phyloP scores from a whole-genome alignment of 2,888 invertebrate genomes.

The Macrosoma leucophasiata region DNA sequence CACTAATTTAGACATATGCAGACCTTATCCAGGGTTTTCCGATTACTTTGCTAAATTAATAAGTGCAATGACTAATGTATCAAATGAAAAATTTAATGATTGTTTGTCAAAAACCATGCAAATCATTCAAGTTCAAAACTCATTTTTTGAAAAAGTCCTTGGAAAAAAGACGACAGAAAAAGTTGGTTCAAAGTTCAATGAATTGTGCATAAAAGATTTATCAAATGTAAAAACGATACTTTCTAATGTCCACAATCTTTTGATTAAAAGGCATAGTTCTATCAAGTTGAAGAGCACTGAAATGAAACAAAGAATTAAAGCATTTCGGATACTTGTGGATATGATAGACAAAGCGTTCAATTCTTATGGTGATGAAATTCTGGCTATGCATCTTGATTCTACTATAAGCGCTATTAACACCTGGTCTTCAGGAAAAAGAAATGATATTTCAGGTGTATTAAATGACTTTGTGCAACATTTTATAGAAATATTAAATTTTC shows the following conservation, averaged over 20 bases:
- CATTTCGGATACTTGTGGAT: conserved; percentile 35
- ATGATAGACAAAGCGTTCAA: conserved; percentile 38
- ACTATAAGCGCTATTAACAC: conserved; percentile 23
- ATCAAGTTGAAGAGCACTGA: conserved; percentile 15
- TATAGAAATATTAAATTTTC: conserved; percentile 24
- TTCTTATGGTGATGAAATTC: conserved; percentile 24
- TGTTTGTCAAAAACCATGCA: conserved; percentile 19
- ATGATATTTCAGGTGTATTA: conserved; percentile 24
- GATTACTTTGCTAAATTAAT: conserved; percentile 35
- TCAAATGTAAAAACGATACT: conserved; percentile 26
- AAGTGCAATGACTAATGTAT: conserved; percentile 30
- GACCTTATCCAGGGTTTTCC: conserved; percentile 34
- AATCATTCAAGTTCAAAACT: conserved; percentile 16
- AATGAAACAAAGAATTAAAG: conserved; percentile 28
- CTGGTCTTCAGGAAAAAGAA: conserved; percentile 22
- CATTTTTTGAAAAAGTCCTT: conserved; percentile 29
- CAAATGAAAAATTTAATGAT: conserved; percentile 26
- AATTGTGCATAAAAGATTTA: conserved; percentile 12
- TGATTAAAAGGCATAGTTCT: conserved; percentile 32
- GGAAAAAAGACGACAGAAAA: conserved; percentile 24
- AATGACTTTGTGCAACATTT: conserved; percentile 27
- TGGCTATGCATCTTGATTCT: conserved; percentile 29
- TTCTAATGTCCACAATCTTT: conserved; percentile 19
- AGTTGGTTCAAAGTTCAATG: conserved; percentile 20
- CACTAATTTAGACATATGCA: conserved; percentile 30